Conservation (phyloP, 2,113 vertebrate species). For the Dunckerocampus dactyliophorus region DNA sequence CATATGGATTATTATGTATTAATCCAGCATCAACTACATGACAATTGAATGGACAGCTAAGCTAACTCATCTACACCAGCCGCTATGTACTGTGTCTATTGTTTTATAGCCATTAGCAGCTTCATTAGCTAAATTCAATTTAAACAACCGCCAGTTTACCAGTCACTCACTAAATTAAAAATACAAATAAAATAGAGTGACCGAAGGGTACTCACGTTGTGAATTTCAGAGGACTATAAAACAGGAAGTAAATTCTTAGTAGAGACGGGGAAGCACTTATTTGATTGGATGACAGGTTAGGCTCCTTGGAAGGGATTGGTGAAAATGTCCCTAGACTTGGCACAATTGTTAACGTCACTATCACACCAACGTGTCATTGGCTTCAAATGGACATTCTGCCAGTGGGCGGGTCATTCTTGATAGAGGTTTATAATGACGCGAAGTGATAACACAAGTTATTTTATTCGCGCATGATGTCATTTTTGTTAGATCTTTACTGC, state of each 20-base stretch:
- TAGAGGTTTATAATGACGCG: no score
- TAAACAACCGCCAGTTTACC: not conserved
- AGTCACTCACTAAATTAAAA: not conserved
- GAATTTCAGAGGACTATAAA: slow-evolving; percentile 55
- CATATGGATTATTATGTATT: no score
- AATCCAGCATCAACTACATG: no score
- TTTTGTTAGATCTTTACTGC: no score
- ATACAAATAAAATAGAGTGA: not conserved
- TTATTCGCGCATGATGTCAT: not conserved
- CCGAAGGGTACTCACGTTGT: slow-evolving; percentile 61
- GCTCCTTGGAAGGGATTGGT: slow-evolving; percentile 19
- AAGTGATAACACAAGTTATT: not conserved
- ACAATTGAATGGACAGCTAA: not conserved
- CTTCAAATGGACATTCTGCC: accelerated
- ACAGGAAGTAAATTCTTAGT: slow-evolving; percentile 40
- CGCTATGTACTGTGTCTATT: not conserved
- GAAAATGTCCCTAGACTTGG: not conserved
- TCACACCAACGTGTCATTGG: slow-evolving; percentile 16
- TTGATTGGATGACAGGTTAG: slow-evolving; percentile 31
- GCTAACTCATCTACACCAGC: not conserved
- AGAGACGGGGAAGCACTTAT: not conserved
- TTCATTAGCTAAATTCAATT: not conserved
- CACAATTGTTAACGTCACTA: accelerated
- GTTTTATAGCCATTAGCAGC: not conserved
- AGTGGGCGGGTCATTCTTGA: not conserved